Base-by-base conservation (phyloP, 2,888 invertebrate species). In the Cheilosia scutellata region DNA sequence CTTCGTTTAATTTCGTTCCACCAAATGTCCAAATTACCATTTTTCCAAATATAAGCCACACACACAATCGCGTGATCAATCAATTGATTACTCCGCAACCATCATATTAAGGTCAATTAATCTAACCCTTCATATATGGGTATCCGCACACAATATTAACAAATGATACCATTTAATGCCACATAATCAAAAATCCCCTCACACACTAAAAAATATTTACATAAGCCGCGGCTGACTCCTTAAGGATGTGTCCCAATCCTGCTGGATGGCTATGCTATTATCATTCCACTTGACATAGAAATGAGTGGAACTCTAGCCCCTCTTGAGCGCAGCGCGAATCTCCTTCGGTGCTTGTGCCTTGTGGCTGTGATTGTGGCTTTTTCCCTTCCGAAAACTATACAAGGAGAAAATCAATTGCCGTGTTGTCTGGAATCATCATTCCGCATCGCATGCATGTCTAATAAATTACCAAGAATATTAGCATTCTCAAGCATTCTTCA, bases 401-500 rank as follows among this genome's bases (percentile, higher is more conserved):
- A 20, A 5, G 37, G 33, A 40, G 33, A 70, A 75, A 84, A 84
- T 84, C 84, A 76, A 84, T 84, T 82, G 55, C 49, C 80, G 44
- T 79, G 71, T 66, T 62, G 86, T 75, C 80, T 75, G 77, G 76
- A 86, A 60, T 76, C 80, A 74, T 80, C 75, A 80, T 75, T 86
- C 76, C 66, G 71, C 76, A 76, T 76, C 62, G 76, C 72, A 86
- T 86, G 82, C 80, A 82, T 66, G 82, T 68, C 68, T 77, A 57
- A 86, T 86, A 86, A 86, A 76, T 86, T 82, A 77, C 68, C 72
- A 72, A 77, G 63, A 58, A 86, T 82, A 86, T 86, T 86, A 86
- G 86, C 86, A 86, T 86, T 72, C 86, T 82, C 76, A 86, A 86
- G 86, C 72, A 86, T 82, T 86, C 82, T 86, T 86, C 82, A 82